These are phyloP conservation scores for Leptopterna dolabrata DNA, from an alignment of 2,888 invertebrate genomes.

Conservation along the genomic window DNA sequence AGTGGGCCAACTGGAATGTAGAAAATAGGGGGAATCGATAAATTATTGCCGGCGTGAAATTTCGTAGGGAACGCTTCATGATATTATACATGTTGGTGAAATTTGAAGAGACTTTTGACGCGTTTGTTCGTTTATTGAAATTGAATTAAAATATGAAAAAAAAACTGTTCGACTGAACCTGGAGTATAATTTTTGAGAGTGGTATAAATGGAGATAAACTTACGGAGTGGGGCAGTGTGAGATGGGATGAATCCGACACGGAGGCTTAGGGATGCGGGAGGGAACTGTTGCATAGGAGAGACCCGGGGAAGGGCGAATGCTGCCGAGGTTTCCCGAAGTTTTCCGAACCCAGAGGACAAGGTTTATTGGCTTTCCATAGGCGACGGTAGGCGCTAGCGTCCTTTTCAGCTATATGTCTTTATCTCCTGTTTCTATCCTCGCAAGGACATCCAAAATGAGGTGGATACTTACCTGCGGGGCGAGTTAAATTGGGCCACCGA, in stretches of 20 bases:
- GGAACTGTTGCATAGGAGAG: constrained; percentile 51
- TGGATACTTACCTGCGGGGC: too few relatives aligned
- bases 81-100: not conserved
- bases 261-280: constrained; percentile 39
- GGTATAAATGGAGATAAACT: not conserved
- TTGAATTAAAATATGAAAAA: not conserved
- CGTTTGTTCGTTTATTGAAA: too few relatives aligned
- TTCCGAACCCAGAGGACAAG: constrained; percentile 39
- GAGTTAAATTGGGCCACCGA: too few relatives aligned
- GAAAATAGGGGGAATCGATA: too few relatives aligned
- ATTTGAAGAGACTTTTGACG: not conserved
- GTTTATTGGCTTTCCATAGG: constrained; percentile 55
- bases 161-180: not conserved
- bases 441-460: too few relatives aligned
- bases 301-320: constrained; percentile 47
- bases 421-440: not conserved
- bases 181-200: not conserved
- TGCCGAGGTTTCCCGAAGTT: constrained; percentile 28
- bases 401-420: not conserved
- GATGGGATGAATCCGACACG: constrained; percentile 22
- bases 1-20: too few relatives aligned
- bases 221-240: constrained; percentile 18
- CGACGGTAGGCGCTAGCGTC: not conserved
- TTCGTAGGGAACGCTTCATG: too few relatives aligned
- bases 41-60: too few relatives aligned